Evolutionary conservation across 2,888 invertebrate species (phyloP), one percentile per base, ranked within the genome.

Genomic region (Halictus quadricinctus): DNA sequence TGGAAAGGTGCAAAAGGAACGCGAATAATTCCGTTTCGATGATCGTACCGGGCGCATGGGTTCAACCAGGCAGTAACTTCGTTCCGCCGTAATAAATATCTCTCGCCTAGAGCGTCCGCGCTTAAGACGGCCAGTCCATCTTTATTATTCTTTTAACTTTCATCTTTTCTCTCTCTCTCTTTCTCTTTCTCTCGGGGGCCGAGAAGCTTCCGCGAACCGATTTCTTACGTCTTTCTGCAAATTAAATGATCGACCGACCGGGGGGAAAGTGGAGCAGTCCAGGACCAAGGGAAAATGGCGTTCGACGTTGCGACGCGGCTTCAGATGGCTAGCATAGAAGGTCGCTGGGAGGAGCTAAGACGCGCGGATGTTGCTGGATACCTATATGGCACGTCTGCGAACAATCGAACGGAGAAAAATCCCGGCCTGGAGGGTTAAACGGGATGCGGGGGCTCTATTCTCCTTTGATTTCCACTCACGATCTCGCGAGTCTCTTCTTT

Each of bases 31-130:
- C 75, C 83, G 85, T 88, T 81, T 80, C 77, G 76, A 77, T 43
- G 82, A 84, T 87, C 76, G 76, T 83, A 73, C 79, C 58, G 74
- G 77, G 76, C 81, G 78, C 69, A 80, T 21, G 72, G 69, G 60
- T 64, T 76, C 81, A 79, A 77, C 78, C 74, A 58, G 60, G 79
- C 81, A 86, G 79, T 85, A 87, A 89, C 80, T 85, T 76, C 83
- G 80, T 84, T 84, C 80, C 79, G 76, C 69, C 73, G 75, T 85
- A 84, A 89, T 89, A 89, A 88, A 85, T 89, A 88, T 88, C 79
- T 81, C 77, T 72, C 70, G 72, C 21, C 66, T 36, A 21, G 48
- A 85, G 78, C 48, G 70, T 70, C 76, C 54, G 58, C 72, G 60
- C 46, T 60, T 36, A 75, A 76, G 46, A 25, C 72, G 25, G 25